These are phyloP conservation scores for Epizoanthus illoricatus DNA, from an alignment of 92 coral and sea anemone genomes.

Conservation along the genomic window DNA sequence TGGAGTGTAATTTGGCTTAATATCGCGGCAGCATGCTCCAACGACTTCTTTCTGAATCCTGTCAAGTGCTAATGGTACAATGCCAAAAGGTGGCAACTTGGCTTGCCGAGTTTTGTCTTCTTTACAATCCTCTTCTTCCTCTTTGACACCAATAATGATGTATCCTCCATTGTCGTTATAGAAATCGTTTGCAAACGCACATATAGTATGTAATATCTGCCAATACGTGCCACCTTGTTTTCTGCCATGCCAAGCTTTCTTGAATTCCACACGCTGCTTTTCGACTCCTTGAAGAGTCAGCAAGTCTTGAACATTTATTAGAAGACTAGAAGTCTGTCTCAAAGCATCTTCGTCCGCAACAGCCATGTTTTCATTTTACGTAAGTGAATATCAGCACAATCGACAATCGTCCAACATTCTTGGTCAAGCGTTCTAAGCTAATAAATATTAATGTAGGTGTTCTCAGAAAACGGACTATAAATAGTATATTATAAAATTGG, in stretches of 20 bases:
- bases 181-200: constrained; percentile 78
- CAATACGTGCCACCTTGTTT: constrained; percentile 48
- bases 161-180: constrained; percentile 84
- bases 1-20: constrained; percentile 58
- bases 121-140: constrained; percentile 46
- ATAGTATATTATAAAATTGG: too few species aligned
- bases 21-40: constrained; percentile 61
- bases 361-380: not conserved
- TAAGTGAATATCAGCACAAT: too few species aligned
- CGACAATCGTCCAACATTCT: too few species aligned
- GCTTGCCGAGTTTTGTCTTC: constrained; percentile 43
- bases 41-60: constrained; percentile 60
- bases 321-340: constrained; percentile 51
- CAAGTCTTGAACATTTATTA: constrained; percentile 51
- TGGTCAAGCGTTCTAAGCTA: too few species aligned
- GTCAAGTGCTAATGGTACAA: constrained; percentile 46
- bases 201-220: constrained; percentile 70
- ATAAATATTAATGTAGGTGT: too few species aligned
- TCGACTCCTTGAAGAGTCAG: constrained; percentile 63
- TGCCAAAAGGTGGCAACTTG: constrained; percentile 61
- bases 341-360: constrained; percentile 10
- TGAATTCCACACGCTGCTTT: constrained; percentile 65
- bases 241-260: constrained; percentile 62
- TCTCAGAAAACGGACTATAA: too few species aligned
- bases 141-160: constrained; percentile 69